These are phyloP conservation scores for Gnathonemus echidnorhynchus DNA, from an alignment of 2,113 vertebrate genomes.

Conservation along the genomic window DNA sequence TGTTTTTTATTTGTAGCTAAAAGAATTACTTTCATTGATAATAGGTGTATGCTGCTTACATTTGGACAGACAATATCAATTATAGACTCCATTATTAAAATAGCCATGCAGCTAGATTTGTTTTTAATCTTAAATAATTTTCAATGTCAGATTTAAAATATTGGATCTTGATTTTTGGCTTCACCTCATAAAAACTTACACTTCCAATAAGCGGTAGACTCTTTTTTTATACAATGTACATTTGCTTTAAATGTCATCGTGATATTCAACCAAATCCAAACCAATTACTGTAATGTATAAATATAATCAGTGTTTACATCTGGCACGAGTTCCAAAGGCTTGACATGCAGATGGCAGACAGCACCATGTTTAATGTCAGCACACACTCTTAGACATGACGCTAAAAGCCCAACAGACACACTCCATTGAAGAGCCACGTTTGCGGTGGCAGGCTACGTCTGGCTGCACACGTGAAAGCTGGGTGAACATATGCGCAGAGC, in stretches of 20 bases:
- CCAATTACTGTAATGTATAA: not conserved
- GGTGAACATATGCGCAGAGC: not conserved
- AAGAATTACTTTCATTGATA: not conserved
- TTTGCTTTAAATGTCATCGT: not conserved
- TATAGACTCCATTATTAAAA: not conserved
- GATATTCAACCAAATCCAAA: not conserved
- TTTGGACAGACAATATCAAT: not conserved
- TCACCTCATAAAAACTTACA: not conserved
- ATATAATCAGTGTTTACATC: not conserved
- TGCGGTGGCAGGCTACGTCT: not conserved
- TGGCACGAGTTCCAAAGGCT: not conserved
- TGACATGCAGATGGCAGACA: not conserved
- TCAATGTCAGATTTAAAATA: not conserved
- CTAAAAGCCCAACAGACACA: not conserved
- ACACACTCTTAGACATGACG: not conserved
- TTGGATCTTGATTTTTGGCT: not conserved
- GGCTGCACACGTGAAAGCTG: not conserved
- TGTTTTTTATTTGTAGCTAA: not conserved
- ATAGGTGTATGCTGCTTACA: not conserved
- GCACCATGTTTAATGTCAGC: not conserved
- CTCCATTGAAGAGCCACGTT: not conserved
- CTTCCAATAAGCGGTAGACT: not conserved
- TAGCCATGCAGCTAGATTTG: not conserved
- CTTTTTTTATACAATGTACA: not conserved
- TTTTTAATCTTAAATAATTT: not conserved